phyloP scores from a whole-genome alignment of 2,797 vertebrate species.

The Aldrovandia affinis region DNA sequence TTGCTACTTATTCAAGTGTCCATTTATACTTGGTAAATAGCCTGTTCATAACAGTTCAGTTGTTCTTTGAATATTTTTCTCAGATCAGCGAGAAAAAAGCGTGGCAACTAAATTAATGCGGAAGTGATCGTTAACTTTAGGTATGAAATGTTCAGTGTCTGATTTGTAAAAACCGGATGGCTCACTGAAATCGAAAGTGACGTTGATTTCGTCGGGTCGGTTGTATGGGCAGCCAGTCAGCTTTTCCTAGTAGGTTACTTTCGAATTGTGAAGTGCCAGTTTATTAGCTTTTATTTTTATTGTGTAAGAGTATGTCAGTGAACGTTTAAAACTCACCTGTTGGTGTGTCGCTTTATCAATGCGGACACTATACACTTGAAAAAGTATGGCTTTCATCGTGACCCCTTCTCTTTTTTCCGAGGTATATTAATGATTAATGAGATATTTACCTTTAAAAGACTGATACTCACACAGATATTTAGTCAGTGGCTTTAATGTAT shows the following conservation, averaged over 20 bases:
- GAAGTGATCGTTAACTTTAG: conserved; percentile 3
- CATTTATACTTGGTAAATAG: not conserved
- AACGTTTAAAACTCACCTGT: not conserved
- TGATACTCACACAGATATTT: not conserved
- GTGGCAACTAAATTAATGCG: not conserved
- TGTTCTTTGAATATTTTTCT: too few relatives aligned
- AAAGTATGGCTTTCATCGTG: not conserved
- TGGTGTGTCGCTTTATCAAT: not conserved
- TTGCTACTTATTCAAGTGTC: not conserved
- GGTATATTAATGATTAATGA: not conserved
- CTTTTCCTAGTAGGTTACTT: not conserved
- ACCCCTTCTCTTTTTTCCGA: not conserved
- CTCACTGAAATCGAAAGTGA: not conserved
- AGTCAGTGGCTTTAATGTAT: not conserved
- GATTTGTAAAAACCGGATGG: not conserved
- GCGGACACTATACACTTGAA: not conserved
- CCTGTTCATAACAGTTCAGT: too few relatives aligned
- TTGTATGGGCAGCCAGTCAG: not conserved
- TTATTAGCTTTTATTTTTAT: not conserved
- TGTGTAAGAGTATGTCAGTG: too few relatives aligned
- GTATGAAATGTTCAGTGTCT: not conserved
- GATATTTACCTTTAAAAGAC: not conserved
- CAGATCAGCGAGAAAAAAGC: not conserved
- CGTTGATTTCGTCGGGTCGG: not conserved
- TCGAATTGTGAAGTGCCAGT: not conserved